Evolutionary conservation across 2,888 invertebrate species (phyloP), one percentile per base, ranked within the genome.

Genomic region (Ctenicera cuprea): DNA sequence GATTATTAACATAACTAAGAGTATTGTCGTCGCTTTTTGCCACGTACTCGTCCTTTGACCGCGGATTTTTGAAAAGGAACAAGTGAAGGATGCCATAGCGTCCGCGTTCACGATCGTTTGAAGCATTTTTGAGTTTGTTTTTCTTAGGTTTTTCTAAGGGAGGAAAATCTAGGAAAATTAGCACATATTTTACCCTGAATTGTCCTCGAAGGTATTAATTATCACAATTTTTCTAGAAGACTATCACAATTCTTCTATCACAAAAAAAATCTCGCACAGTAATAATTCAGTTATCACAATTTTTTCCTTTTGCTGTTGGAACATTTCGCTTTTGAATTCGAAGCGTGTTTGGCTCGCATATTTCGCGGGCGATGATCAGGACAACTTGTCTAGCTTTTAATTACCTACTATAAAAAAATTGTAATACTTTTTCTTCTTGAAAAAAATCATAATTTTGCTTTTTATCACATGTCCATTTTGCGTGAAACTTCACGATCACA

Each of bases 271-370:
- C 30, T 66, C 33, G 33, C 63, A 66, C 73, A 68, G 22, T 22
- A 20, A 16, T n/a, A 20, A n/a, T n/a, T 12, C 41, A 73, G 33
- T 26, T 69, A 73, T 68, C 71, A 74, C 70, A 74, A 74, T 63
- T 74, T 74, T 71, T 71, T 71, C 62, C 71, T 43, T 43, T 70
- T 74, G 71, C 72, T 62, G 52, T 63, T 71, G 62, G 45, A 67
- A 68, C 71, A 67, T 71, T 62, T 67, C 50, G 61, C 38, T 59
- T 69, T 59, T 9, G 64, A 54, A 30, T 59, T 65, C 5, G 33
- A 52, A 33, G 20, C 22, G 22, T 59, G 50, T 52, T 64, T 30
- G 18, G 61, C 43, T 64, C 54, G 63, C 70, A 70, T 69, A 41
- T 54, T 70, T 64, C 45, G 54, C 54, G 59, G 18, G 26, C 52